Evolutionary conservation across 1,140 invertebrate genomes (phyloP).

Genomic region (Harpegnathos saltator): DNA sequence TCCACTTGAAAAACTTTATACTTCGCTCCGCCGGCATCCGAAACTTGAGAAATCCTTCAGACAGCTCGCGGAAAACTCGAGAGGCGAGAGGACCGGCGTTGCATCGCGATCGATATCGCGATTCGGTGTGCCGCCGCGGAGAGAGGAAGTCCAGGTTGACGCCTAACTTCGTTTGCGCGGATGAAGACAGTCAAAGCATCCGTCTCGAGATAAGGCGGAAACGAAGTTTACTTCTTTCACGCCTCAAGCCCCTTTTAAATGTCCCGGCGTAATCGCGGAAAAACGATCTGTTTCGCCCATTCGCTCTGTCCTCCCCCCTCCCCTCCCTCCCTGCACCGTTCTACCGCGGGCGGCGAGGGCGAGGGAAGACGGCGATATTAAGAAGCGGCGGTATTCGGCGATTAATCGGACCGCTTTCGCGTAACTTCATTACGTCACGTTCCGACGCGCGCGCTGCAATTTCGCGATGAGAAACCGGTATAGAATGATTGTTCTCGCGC

Average conservation of each 20-base stretch:
- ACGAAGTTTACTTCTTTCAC: constrained; percentile 56
- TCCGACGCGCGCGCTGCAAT: no score
- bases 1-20: constrained; percentile 59
- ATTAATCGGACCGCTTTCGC: constrained; percentile 9
- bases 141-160: constrained; percentile 46
- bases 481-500: no score
- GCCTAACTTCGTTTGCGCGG: constrained; percentile 42
- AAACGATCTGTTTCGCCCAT: constrained; percentile 46
- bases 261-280: constrained; percentile 41
- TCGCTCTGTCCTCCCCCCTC: neutral
- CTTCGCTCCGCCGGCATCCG: constrained; percentile 45
- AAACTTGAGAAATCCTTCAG: constrained; percentile 60
- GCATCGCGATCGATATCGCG: constrained; percentile 60
- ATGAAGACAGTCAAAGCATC: constrained; percentile 49
- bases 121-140: constrained; percentile 34
- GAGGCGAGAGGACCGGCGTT: constrained; percentile 51
- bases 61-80: constrained; percentile 55
- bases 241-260: constrained; percentile 51
- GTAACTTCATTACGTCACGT: neutral
- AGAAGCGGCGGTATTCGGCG: neutral
- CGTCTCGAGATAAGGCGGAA: constrained; percentile 54
- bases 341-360: neutral
- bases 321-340: no score
- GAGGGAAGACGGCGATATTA: constrained; percentile 5
- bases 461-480: no score